phyloP scores from a whole-genome alignment of 2,113 vertebrate genomes.

The Cyprinodon variegatus region DNA sequence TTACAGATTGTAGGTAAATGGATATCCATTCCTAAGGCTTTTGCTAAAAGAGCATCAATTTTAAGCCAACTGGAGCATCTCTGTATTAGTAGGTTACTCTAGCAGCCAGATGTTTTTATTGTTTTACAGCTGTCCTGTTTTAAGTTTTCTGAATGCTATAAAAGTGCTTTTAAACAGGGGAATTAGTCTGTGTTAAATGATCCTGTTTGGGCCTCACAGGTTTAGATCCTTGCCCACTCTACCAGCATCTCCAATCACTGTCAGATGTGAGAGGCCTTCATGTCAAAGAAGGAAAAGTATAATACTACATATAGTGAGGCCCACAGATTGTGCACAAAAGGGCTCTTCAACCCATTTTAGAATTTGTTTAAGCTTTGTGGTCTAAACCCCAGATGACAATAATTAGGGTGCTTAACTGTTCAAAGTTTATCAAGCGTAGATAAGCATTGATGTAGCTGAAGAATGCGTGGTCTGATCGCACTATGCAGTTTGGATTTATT shows the following conservation, averaged over 20 bases:
- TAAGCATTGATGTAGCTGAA: constrained; percentile 75
- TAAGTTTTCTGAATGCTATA: constrained; percentile 18
- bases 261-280: constrained; percentile 71
- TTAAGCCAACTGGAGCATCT: constrained; percentile 22
- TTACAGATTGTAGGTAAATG: constrained; percentile 44
- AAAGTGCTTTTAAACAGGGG: constrained; percentile 49
- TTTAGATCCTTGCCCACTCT: constrained; percentile 49
- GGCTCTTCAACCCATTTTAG: constrained; percentile 47
- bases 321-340: constrained; percentile 53
- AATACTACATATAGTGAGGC: constrained; percentile 52
- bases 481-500: constrained; percentile 72
- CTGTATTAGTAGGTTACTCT: constrained; percentile 58
- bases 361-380: constrained; percentile 66
- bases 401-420: constrained; percentile 77
- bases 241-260: constrained; percentile 61
- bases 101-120: constrained; percentile 50
- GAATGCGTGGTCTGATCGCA: constrained; percentile 68
- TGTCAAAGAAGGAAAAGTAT: constrained; percentile 60
- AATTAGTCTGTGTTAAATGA: constrained; percentile 39
- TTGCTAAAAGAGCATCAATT: constrained; percentile 60
- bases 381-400: constrained; percentile 75
- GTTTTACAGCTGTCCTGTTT: constrained; percentile 48
- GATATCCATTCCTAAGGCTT: constrained; percentile 38
- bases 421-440: constrained; percentile 78
- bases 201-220: constrained; percentile 25